Percentiles rank a stretch among this genome's conserved stretches.
Evolutionary conservation across 2,113 vertebrate species (phyloP).

Genomic region (Lanius collurio): DNA sequence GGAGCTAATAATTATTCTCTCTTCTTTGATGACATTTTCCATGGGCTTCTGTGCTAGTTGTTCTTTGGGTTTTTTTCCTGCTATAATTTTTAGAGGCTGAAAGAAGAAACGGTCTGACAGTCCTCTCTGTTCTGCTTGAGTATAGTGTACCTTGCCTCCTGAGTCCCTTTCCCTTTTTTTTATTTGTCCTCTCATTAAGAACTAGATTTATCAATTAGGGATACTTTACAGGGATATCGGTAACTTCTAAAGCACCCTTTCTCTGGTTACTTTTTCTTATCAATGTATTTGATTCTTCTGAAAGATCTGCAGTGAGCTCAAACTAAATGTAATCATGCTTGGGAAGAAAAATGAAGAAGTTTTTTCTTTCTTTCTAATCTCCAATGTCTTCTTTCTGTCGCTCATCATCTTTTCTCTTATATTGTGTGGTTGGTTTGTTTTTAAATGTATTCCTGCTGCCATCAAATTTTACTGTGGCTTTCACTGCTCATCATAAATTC

Average conservation of each 20-base stretch:
- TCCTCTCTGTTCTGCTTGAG: neutral
- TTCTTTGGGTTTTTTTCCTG: neutral
- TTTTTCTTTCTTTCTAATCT: neutral
- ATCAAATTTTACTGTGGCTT: constrained; percentile 21
- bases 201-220: neutral
- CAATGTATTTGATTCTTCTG: neutral
- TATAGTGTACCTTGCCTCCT: neutral
- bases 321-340: neutral
- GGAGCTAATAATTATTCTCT: neutral
- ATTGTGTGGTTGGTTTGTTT: constrained; percentile 6
- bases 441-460: constrained; percentile 13
- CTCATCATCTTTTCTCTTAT: constrained; percentile 2
- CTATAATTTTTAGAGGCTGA: neutral
- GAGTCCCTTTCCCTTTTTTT: neutral
- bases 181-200: neutral
- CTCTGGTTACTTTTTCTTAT: neutral
- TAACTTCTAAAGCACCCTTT: neutral
- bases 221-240: neutral
- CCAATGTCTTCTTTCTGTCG: neutral
- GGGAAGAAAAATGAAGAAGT: neutral
- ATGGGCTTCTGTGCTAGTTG: neutral
- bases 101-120: neutral
- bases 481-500: constrained; percentile 50
- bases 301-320: neutral
- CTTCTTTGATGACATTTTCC: neutral